Percentiles rank a stretch among this genome's conserved stretches.
Evolutionary conservation across 2,888 invertebrate species (phyloP).

Genomic region (Suillia variegata): DNA sequence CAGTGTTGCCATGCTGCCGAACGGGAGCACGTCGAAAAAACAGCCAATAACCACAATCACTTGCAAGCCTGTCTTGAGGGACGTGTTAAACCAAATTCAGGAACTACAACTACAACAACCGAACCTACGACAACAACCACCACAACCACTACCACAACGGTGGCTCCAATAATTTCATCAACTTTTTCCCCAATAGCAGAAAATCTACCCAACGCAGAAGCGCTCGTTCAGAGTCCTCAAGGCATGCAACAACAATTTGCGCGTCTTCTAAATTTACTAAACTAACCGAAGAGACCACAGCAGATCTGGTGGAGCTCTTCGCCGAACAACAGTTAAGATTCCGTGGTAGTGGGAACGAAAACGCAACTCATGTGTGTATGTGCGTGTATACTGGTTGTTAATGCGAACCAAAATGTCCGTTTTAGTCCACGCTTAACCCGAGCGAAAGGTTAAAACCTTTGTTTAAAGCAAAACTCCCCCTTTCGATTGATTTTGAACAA

Average conservation of each 20-base stretch:
- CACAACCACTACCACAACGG: constrained; percentile 25
- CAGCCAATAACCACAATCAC: constrained; percentile 45
- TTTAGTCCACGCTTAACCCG: too few relatives aligned
- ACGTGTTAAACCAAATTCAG: constrained; percentile 32
- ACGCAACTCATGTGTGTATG: too few relatives aligned
- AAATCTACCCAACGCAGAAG: neutral
- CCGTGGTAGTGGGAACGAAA: too few relatives aligned
- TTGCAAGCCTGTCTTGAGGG: constrained; percentile 49
- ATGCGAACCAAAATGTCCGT: too few relatives aligned
- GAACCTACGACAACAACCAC: constrained; percentile 7
- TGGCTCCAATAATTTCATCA: constrained; percentile 25
- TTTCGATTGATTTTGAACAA: too few relatives aligned
- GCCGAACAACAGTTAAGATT: too few relatives aligned
- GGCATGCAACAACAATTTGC: constrained; percentile 38
- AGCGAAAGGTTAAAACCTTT: too few relatives aligned
- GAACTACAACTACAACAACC: constrained; percentile 20
- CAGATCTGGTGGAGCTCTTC: neutral
- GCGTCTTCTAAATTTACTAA: constrained; percentile 46
- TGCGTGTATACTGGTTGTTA: too few relatives aligned
- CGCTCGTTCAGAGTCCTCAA: neutral
- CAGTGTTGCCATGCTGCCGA: constrained; percentile 44
- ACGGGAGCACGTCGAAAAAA: constrained; percentile 42
- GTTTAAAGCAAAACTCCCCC: too few relatives aligned
- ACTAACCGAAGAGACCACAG: constrained; percentile 31
- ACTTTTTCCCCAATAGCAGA: constrained; percentile 29